These are phyloP conservation scores for Chlamydotis undulata DNA, from an alignment of 2,113 vertebrate species.

Conservation along the genomic window DNA sequence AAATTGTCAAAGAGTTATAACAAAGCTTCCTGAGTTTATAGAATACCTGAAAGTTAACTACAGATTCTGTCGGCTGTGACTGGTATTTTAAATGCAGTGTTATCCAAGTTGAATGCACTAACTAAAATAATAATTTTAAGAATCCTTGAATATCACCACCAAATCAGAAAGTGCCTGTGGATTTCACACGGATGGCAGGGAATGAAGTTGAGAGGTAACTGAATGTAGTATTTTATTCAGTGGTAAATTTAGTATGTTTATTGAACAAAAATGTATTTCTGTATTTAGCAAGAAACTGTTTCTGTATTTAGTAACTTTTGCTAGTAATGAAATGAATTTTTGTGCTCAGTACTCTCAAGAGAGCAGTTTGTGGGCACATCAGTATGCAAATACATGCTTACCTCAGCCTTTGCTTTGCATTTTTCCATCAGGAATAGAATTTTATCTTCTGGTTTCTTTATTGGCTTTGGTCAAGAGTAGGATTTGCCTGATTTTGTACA, in stretches of 20 bases:
- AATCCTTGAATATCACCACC: background rate
- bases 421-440: constrained; percentile 15
- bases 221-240: background rate
- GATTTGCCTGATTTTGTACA: background rate
- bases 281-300: constrained; percentile 15
- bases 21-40: background rate
- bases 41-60: background rate
- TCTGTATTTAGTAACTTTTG: constrained; percentile 35
- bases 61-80: background rate
- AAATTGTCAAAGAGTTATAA: background rate
- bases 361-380: background rate
- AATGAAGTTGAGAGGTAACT: background rate
- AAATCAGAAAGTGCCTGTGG: background rate
- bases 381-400: constrained; percentile 40
- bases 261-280: constrained; percentile 17
- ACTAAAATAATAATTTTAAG: background rate
- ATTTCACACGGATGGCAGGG: background rate
- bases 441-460: constrained; percentile 1
- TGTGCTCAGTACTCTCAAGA: constrained; percentile 7
- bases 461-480: constrained; percentile 3
- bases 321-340: constrained; percentile 42
- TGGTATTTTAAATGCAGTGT: background rate
- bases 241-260: constrained; percentile 5
- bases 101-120: background rate
- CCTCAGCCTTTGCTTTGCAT: constrained; percentile 23